Evolutionary conservation across 2,888 invertebrate species (phyloP).

Genomic region (Tyria jacobaeae): DNA sequence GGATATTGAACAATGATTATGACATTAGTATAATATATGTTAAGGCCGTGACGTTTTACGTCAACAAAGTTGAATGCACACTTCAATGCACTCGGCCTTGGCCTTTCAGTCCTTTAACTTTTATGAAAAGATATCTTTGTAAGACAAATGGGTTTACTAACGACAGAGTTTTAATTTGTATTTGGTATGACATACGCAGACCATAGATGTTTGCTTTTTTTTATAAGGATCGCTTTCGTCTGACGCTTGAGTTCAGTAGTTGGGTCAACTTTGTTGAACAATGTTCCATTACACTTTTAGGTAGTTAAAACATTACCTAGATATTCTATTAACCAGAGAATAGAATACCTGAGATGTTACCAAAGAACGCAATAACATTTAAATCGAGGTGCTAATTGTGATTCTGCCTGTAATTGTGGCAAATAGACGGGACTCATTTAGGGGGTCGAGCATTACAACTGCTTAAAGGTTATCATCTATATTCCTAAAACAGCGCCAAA

Average conservation of each 20-base stretch:
- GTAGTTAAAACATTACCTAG: neutral
- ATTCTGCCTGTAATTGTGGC: too few species aligned
- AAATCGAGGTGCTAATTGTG: too few species aligned
- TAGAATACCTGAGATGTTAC: too few species aligned
- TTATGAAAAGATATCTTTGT: conserved; percentile 29
- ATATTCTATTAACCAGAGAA: too few species aligned
- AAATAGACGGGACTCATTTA: too few species aligned
- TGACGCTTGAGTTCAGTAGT: neutral
- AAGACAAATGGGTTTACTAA: conserved; percentile 23
- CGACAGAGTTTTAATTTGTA: neutral
- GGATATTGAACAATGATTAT: conserved; percentile 18
- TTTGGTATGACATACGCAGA: neutral
- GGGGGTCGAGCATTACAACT: too few species aligned
- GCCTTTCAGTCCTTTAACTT: conserved; percentile 33
- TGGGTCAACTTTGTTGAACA: neutral
- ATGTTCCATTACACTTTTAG: neutral
- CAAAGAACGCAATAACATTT: too few species aligned
- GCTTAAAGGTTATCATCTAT: too few species aligned
- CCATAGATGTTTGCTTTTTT: neutral
- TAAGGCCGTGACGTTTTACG: conserved; percentile 20
- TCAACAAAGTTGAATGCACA: conserved; percentile 38
- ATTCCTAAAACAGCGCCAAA: too few species aligned
- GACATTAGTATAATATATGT: conserved; percentile 21
- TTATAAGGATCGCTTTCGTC: too few species aligned
- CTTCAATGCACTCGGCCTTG: conserved; percentile 29